phyloP scores from a whole-genome alignment of 1,140 invertebrate species.

The Cydia fagiglandana region DNA sequence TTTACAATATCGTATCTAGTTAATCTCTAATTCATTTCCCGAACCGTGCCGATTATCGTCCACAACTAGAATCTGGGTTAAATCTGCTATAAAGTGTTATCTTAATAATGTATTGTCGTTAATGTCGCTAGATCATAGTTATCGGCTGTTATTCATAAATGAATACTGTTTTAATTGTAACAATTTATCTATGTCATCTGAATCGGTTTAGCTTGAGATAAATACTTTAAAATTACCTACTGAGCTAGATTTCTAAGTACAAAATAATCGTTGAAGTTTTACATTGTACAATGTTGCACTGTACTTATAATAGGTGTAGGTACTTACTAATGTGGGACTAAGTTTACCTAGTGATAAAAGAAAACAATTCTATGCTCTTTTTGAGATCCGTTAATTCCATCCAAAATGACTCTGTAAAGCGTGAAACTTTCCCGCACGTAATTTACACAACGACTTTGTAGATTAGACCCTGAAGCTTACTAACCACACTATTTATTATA shows the following conservation, averaged over 20 bases:
- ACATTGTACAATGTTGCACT: constrained; percentile 2
- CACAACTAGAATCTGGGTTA: constrained; percentile 55
- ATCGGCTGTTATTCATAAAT: constrained; percentile 22
- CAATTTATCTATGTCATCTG: constrained; percentile 14
- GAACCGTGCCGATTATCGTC: too few relatives aligned
- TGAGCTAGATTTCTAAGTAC: neutral
- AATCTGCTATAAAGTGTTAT: constrained; percentile 66
- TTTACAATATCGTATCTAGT: too few relatives aligned
- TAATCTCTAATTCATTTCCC: too few relatives aligned
- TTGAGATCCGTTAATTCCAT: neutral
- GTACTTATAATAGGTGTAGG: neutral
- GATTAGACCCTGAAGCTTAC: neutral
- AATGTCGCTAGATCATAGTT: constrained; percentile 30
- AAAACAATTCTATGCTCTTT: too few relatives aligned
- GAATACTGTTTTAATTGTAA: constrained; percentile 16
- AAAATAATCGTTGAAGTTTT: constrained; percentile 1
- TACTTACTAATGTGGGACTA: too few relatives aligned
- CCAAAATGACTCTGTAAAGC: neutral
- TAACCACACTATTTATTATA: neutral
- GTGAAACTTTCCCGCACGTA: constrained; percentile 3
- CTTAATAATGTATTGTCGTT: constrained; percentile 45
- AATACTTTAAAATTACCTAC: neutral
- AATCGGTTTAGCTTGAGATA: neutral
- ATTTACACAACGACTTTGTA: constrained; percentile 21
- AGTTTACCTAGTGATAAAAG: too few relatives aligned